These are phyloP conservation scores for Diplolepis rosae DNA, from an alignment of 2,888 invertebrate genomes.

Conservation along the genomic window DNA sequence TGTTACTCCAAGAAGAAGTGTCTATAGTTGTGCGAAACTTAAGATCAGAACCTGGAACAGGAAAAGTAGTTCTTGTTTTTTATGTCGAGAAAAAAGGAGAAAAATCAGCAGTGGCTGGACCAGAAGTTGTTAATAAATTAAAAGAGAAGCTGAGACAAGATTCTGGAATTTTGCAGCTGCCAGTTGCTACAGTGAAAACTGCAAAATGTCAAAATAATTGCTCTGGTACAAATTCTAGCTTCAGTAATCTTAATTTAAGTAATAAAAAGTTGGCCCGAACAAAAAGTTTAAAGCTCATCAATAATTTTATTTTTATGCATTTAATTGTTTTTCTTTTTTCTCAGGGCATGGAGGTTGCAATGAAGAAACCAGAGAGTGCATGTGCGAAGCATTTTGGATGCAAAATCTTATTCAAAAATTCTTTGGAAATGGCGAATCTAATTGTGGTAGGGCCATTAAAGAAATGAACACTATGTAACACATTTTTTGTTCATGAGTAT, in stretches of 20 bases:
- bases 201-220: slow-evolving; percentile 93
- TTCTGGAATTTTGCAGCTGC: slow-evolving; percentile 81
- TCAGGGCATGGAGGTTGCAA: slow-evolving; percentile 89
- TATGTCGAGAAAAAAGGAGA: slow-evolving; percentile 79
- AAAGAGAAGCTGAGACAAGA: slow-evolving; percentile 82
- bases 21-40: slow-evolving; percentile 75
- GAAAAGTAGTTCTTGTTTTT: slow-evolving; percentile 79
- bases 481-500: too few species aligned
- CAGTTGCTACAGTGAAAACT: slow-evolving; percentile 87
- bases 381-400: slow-evolving; percentile 98
- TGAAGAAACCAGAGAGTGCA: slow-evolving; percentile 86
- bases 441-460: slow-evolving; percentile 85
- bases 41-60: slow-evolving; percentile 74
- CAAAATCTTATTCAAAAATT: slow-evolving; percentile 83
- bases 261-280: not conserved
- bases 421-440: slow-evolving; percentile 82
- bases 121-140: slow-evolving; percentile 80
- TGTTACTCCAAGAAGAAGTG: slow-evolving; percentile 85
- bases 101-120: slow-evolving; percentile 75
- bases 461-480: too few species aligned
- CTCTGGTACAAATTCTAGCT: slow-evolving; percentile 76
- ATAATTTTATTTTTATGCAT: too few species aligned
- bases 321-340: slow-evolving; percentile 30
- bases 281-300: too few species aligned
- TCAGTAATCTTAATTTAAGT: not conserved